These are phyloP conservation scores for Rhineura floridana DNA, from an alignment of 2,113 vertebrate genomes.

Conservation along the genomic window DNA sequence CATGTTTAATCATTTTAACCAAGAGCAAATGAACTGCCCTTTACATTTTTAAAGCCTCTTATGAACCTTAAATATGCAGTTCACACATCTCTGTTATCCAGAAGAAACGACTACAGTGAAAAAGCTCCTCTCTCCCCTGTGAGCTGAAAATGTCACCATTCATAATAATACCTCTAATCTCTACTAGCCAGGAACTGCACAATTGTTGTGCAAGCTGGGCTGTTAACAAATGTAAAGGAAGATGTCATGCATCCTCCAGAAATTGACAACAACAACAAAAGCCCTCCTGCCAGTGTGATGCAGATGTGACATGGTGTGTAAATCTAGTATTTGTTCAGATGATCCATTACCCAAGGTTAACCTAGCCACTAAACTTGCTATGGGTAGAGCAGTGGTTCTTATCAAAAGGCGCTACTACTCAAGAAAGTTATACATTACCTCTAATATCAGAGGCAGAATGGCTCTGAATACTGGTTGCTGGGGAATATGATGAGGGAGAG, in stretches of 20 bases:
- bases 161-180: constrained; percentile 11
- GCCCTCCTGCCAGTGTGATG: neutral
- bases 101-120: neutral
- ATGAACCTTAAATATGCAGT: neutral
- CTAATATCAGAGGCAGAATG: no score
- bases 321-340: neutral
- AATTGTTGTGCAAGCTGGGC: neutral
- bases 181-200: accelerated
- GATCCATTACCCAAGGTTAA: neutral
- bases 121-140: neutral
- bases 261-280: neutral
- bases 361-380: neutral
- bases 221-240: neutral
- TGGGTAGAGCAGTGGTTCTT: neutral
- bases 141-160: neutral
- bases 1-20: neutral
- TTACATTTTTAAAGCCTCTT: neutral
- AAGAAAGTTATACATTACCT: no score
- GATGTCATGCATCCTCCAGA: accelerated
- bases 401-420: neutral
- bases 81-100: neutral
- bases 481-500: neutral
- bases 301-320: accelerated
- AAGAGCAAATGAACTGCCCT: neutral
- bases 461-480: no score